Evolutionary conservation across 2,113 vertebrate species (phyloP).

Genomic region (Saguinus imperator): DNA sequence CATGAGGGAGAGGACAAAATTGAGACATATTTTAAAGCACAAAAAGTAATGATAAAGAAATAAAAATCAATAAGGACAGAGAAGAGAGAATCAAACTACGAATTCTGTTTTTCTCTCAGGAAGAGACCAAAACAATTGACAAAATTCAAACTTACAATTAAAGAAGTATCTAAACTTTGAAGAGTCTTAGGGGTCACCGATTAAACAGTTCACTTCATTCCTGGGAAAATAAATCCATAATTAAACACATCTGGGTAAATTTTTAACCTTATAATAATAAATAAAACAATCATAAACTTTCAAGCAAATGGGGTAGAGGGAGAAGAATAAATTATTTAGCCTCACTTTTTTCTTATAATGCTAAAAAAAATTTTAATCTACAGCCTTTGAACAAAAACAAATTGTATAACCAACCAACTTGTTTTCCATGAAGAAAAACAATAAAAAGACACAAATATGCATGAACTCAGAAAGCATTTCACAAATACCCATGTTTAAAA

Average conservation of each 20-base stretch:
- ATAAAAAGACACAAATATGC: not conserved
- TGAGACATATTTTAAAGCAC: not conserved
- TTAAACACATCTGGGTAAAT: not conserved
- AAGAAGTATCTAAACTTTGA: not conserved
- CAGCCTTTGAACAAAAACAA: not conserved
- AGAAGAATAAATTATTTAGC: not conserved
- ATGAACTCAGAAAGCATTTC: not conserved
- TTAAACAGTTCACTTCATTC: not conserved
- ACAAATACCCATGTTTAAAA: not conserved
- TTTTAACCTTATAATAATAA: not conserved
- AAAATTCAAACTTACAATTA: not conserved
- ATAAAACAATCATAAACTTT: not conserved
- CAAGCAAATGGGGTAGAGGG: not conserved
- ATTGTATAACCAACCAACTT: not conserved
- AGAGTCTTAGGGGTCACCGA: not conserved
- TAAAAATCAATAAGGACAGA: not conserved
- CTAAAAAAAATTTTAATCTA: not conserved
- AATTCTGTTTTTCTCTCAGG: not conserved
- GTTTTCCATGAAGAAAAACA: not conserved
- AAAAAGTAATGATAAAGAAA: not conserved
- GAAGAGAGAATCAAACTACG: not conserved
- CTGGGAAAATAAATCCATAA: not conserved
- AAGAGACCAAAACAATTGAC: not conserved
- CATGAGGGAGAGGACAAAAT: not conserved
- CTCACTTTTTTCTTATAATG: not conserved